A percentile compares a stretch with the other conserved stretches of the same genome.
Conservation (phyloP, 2,888 invertebrate species). For the Lordiphosa fenestrarum region DNA sequence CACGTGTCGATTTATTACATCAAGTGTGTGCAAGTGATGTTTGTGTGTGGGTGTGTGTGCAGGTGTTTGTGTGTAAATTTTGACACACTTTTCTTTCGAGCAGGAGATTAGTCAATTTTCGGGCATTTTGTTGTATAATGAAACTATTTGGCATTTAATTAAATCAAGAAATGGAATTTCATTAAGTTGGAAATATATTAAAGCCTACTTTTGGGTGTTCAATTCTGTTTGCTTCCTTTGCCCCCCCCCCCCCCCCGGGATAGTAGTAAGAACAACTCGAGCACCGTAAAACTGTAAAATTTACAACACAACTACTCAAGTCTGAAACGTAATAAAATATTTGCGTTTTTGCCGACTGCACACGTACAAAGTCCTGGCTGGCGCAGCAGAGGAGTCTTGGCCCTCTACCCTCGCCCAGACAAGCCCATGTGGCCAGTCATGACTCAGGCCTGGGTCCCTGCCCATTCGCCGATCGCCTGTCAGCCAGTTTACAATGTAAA, state of each 20-base stretch:
- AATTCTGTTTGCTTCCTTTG: too few species aligned
- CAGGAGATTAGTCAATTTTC: slow-evolving; percentile 47
- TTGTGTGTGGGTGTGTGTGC: slow-evolving; percentile 45
- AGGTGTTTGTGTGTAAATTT: slow-evolving; percentile 30
- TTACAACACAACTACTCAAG: slow-evolving; percentile 76
- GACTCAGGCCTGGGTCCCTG: slow-evolving; percentile 52
- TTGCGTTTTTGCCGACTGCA: slow-evolving; percentile 68
- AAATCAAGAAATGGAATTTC: background rate
- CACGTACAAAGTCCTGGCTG: slow-evolving; percentile 47
- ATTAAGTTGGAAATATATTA: background rate
- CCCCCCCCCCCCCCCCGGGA: slow-evolving; percentile 1
- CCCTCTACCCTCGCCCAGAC: slow-evolving; percentile 6
- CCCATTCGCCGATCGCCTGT: slow-evolving; percentile 40
- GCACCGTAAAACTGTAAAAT: slow-evolving; percentile 74
- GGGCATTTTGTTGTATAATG: slow-evolving; percentile 27
- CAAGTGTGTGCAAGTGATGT: slow-evolving; percentile 22
- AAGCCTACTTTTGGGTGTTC: background rate
- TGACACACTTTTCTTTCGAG: slow-evolving; percentile 37
- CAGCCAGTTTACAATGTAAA: slow-evolving; percentile 76
- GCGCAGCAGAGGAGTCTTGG: slow-evolving; percentile 1
- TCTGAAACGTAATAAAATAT: slow-evolving; percentile 76
- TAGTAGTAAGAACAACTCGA: slow-evolving; percentile 51
- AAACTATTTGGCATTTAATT: slow-evolving; percentile 28
- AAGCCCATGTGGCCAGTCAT: slow-evolving; percentile 56
- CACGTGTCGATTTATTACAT: slow-evolving; percentile 75